These are phyloP conservation scores for Drosophila nikananu DNA, from an alignment of 1,140 invertebrate genomes.

Conservation along the genomic window DNA sequence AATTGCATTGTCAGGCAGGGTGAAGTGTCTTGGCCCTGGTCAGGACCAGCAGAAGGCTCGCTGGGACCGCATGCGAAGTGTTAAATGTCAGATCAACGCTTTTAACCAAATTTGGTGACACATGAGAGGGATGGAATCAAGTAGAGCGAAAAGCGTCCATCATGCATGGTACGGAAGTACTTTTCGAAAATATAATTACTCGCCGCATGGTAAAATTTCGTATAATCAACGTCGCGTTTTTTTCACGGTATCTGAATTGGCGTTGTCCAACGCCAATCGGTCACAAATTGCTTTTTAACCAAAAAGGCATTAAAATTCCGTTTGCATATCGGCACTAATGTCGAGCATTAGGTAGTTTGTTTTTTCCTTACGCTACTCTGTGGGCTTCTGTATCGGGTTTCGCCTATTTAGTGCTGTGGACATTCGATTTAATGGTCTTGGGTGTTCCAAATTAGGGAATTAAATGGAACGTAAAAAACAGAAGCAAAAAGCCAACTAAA, in stretches of 20 bases:
- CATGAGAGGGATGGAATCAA: constrained; percentile 26
- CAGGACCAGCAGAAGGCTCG: constrained; percentile 3
- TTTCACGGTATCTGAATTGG: constrained; percentile 31
- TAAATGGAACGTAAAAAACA: constrained; percentile 68
- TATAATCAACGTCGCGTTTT: constrained; percentile 27
- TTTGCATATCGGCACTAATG: constrained; percentile 68
- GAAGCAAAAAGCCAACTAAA: constrained; percentile 29
- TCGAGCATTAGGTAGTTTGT: constrained; percentile 70
- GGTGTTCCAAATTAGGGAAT: constrained; percentile 74
- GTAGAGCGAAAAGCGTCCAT: not conserved
- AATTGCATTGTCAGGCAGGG: constrained; percentile 73
- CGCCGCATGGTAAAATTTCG: not conserved
- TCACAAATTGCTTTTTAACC: constrained; percentile 66
- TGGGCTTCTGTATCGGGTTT: constrained; percentile 18
- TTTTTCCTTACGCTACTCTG: constrained; percentile 30
- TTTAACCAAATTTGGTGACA: constrained; percentile 64
- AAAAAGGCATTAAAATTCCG: constrained; percentile 64
- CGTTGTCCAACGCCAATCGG: constrained; percentile 32
- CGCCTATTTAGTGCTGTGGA: constrained; percentile 38
- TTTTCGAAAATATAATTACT: constrained; percentile 24
- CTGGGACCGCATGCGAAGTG: constrained; percentile 65
- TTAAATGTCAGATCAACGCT: constrained; percentile 60
- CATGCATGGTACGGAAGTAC: not conserved
- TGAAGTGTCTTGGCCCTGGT: constrained; percentile 27
- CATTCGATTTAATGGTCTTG: constrained; percentile 75